phyloP scores from a whole-genome alignment of 1,140 invertebrate genomes.

The Berghia stephanieae region DNA sequence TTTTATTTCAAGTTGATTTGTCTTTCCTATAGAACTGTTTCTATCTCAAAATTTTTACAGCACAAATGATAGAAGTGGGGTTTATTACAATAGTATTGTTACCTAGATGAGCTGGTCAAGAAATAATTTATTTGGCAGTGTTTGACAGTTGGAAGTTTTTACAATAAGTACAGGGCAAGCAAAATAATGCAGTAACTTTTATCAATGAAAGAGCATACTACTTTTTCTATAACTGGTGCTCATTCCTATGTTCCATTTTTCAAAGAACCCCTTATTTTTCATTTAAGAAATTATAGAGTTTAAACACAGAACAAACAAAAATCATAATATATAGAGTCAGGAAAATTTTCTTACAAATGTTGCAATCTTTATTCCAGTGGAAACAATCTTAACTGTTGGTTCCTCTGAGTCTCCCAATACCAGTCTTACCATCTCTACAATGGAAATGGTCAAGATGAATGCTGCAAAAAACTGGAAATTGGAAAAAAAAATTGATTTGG shows the following conservation, averaged over 20 bases:
- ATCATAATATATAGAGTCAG: neutral
- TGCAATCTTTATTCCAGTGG: slow-evolving; percentile 1
- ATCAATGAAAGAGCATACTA: neutral
- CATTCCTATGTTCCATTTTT: neutral
- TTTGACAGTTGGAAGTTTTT: too few species aligned
- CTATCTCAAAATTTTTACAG: too few species aligned
- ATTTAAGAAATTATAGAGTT: neutral
- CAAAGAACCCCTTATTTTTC: neutral
- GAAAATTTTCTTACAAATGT: slow-evolving; percentile 25
- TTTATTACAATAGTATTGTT: too few species aligned
- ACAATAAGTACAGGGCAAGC: neutral
- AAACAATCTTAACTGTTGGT: neutral
- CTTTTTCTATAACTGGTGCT: neutral
- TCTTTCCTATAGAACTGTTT: too few species aligned
- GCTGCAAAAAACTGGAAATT: neutral
- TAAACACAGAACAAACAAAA: too few species aligned
- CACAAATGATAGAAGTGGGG: too few species aligned
- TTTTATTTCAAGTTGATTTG: too few species aligned
- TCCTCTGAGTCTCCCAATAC: neutral
- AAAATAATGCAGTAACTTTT: neutral
- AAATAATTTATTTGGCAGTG: too few species aligned
- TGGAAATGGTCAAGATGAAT: neutral
- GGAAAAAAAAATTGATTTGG: neutral
- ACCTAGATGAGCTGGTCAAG: too few species aligned
- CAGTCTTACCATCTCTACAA: neutral